Evolutionary conservation across 2,113 vertebrate species (phyloP).

Genomic region (Sciurus niger): DNA sequence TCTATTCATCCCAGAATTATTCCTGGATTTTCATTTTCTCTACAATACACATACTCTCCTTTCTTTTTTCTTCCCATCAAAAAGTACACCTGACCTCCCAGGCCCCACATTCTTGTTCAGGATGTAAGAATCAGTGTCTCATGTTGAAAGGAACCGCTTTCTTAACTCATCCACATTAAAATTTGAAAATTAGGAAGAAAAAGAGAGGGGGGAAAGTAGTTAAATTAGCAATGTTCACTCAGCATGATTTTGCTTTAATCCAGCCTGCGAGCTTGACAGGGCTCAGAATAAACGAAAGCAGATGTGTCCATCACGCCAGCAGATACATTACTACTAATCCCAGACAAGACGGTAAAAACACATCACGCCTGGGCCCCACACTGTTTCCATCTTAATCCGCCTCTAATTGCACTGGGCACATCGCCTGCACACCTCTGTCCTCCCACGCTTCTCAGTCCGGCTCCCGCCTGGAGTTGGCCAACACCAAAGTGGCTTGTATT

Average conservation of each 20-base stretch:
- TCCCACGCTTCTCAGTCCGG: not conserved
- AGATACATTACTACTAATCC: slow-evolving; percentile 76
- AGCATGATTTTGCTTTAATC: slow-evolving; percentile 66
- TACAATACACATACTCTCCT: not conserved
- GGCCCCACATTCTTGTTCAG: not conserved
- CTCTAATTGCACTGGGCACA: slow-evolving; percentile 67
- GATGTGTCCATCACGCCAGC: slow-evolving; percentile 66
- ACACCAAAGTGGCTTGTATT: not conserved
- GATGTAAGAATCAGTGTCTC: rapidly evolving
- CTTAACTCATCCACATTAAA: slow-evolving; percentile 55
- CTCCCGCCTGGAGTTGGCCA: not conserved
- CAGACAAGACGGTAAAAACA: slow-evolving; percentile 59
- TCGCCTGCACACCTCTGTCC: slow-evolving; percentile 56
- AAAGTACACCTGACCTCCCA: not conserved
- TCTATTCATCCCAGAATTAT: not conserved
- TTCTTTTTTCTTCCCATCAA: not conserved
- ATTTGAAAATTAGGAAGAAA: slow-evolving; percentile 66
- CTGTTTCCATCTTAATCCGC: slow-evolving; percentile 67
- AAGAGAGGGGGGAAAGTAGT: not conserved
- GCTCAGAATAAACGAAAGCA: slow-evolving; percentile 73
- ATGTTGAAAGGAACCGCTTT: not conserved
- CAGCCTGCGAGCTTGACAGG: slow-evolving; percentile 63
- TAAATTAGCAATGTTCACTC: slow-evolving; percentile 61
- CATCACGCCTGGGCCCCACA: slow-evolving; percentile 19
- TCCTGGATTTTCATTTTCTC: not conserved